Evolutionary conservation across 2,113 vertebrate genomes (phyloP).

Genomic region (Petroica traversi): DNA sequence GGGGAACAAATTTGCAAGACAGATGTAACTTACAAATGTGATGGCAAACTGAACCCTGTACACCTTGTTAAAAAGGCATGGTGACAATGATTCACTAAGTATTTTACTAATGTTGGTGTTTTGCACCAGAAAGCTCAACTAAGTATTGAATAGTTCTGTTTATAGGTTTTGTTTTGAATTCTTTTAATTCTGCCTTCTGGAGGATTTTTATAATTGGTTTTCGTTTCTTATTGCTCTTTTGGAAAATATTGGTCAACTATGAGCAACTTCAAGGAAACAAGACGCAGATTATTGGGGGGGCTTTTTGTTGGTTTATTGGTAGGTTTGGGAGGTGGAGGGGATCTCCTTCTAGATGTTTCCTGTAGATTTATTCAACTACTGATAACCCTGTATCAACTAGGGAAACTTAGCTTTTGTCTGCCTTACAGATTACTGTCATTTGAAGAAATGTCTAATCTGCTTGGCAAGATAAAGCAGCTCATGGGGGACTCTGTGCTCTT

Average conservation of each 20-base stretch:
- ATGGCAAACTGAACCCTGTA: neutral
- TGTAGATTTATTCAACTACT: neutral
- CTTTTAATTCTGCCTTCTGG: neutral
- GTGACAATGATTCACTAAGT: neutral
- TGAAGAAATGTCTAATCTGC: neutral
- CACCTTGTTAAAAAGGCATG: neutral
- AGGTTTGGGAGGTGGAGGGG: fast-evolving
- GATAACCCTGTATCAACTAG: neutral
- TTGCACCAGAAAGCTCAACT: neutral
- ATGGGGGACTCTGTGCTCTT: neutral
- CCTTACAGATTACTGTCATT: neutral
- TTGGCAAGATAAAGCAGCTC: neutral
- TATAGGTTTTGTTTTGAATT: neutral
- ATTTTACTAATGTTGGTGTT: neutral
- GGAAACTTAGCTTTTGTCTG: neutral
- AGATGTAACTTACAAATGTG: neutral
- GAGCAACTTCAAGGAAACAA: neutral
- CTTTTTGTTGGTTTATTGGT: neutral
- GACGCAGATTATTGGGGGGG: neutral
- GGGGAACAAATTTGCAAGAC: neutral
- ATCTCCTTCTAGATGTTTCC: neutral
- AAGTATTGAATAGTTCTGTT: neutral
- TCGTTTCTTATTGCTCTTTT: neutral
- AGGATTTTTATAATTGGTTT: neutral
- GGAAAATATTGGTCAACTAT: neutral